Evolutionary conservation across 2,797 vertebrate genomes (phyloP).

Genomic region (Micropoecilia bifurca): DNA sequence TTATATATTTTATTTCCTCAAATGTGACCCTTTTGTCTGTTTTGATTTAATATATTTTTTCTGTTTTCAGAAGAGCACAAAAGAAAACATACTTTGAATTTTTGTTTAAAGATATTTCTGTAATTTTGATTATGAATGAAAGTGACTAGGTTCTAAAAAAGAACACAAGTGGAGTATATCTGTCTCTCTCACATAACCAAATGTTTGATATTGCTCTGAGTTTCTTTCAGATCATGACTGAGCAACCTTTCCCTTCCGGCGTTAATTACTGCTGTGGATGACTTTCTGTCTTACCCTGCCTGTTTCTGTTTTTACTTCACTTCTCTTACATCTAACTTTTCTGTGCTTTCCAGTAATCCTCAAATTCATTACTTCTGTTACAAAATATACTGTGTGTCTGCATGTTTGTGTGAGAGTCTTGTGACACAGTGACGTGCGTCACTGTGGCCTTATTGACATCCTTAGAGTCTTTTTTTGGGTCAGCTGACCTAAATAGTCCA

Average conservation of each 20-base stretch:
- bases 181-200: neutral
- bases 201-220: neutral
- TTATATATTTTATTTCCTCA: neutral
- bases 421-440: slow-evolving; percentile 63
- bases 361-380: slow-evolving; percentile 48
- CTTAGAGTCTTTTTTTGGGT: slow-evolving; percentile 49
- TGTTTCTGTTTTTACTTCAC: slow-evolving; percentile 18
- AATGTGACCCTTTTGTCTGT: slow-evolving; percentile 8
- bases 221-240: neutral
- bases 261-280: slow-evolving; percentile 24
- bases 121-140: neutral
- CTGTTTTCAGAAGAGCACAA: neutral
- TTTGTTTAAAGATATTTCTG: neutral
- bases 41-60: neutral
- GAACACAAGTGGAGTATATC: neutral
- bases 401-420: slow-evolving; percentile 41
- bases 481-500: slow-evolving; percentile 55
- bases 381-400: slow-evolving; percentile 23
- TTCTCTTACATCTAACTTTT: slow-evolving; percentile 29
- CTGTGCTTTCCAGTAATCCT: slow-evolving; percentile 32
- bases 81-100: neutral
- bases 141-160: neutral
- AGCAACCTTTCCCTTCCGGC: neutral
- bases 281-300: slow-evolving; percentile 23
- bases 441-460: slow-evolving; percentile 62